These are phyloP conservation scores for Lithophane leautieri DNA, from an alignment of 2,888 invertebrate genomes.

Conservation along the genomic window DNA sequence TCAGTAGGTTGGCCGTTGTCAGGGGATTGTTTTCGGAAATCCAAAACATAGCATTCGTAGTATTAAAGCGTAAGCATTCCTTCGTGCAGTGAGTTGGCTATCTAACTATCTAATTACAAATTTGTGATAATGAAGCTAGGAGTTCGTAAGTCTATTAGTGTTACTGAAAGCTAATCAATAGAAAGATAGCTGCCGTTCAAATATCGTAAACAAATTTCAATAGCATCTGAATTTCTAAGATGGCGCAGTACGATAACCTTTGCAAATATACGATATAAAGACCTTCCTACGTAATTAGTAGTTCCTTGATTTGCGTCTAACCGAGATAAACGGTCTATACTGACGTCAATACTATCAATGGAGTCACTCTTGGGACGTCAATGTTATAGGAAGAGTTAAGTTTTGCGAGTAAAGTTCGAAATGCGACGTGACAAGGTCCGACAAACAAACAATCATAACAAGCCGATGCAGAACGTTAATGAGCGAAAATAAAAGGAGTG, in stretches of 20 bases:
- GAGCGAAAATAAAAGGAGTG: conserved; percentile 51
- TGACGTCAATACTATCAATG: conserved; percentile 76
- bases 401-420: conserved; percentile 37
- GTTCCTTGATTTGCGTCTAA: conserved; percentile 68
- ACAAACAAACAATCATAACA: conserved; percentile 38
- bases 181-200: conserved; percentile 26
- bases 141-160: neutral
- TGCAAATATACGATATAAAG: conserved; percentile 61
- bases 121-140: conserved; percentile 5
- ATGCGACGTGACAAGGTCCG: conserved; percentile 34
- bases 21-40: conserved; percentile 32
- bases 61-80: conserved; percentile 16
- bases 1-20: conserved; percentile 16
- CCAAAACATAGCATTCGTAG: conserved; percentile 4
- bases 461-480: conserved; percentile 17
- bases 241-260: conserved; percentile 66
- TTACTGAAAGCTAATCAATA: conserved; percentile 13
- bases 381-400: conserved; percentile 48
- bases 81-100: conserved; percentile 17
- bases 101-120: conserved; percentile 20
- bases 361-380: conserved; percentile 60
- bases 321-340: conserved; percentile 65
- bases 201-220: conserved; percentile 37
- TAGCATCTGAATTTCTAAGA: conserved; percentile 45
- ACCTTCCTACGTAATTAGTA: conserved; percentile 62